Evolutionary conservation across 2,888 invertebrate genomes (phyloP), one percentile per base, ranked within the genome.

Genomic region (Peribatodes rhomboidaria): DNA sequence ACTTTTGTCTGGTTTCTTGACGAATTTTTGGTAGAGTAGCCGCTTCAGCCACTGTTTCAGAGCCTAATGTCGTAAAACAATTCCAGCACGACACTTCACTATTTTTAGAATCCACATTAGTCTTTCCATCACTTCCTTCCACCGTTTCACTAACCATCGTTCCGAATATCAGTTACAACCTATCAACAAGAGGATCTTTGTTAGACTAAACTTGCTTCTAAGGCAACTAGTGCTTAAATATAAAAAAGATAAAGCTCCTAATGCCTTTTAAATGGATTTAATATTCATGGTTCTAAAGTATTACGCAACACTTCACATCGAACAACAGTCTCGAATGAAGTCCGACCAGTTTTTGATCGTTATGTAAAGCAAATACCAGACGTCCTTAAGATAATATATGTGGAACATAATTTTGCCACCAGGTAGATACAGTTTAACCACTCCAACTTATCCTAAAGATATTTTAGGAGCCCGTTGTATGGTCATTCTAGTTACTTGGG

Each of bases 1-100:
- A 84, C 61, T 86, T 88, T 46, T 83, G 71, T 57, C 89, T 82
- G 16, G 86, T 84, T 68, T 84, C 77, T 68, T 81, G 78, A 8
- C 92, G 79, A 39, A 92, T 79, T 76, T 83, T 82, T 1, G 82
- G 73, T 57, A 91, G 75, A 7, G 88, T 72, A n/a, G 83, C 68
- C 42, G 86, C 81, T 65, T 80, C 76, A 18, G 68, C 61, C 62
- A 81, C 77, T 20, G 63, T 49, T 37, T 84, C 81, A 60, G 61
- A 65, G 35, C 78, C 75, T 74, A 85, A 84, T 8, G 76, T 73
- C 31, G 77, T 75, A 57, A 91, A 84, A 80, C 92, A 92, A 77
- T 90, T 90, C 89, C 90, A 91, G 70, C 92, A 91, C 44, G 86
- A 84, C 62, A 84, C 76, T 59, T 87, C 88, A 49, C 65, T 77